phyloP scores from a whole-genome alignment of 2,797 vertebrate species.

The Chaenodraco wilsoni region DNA sequence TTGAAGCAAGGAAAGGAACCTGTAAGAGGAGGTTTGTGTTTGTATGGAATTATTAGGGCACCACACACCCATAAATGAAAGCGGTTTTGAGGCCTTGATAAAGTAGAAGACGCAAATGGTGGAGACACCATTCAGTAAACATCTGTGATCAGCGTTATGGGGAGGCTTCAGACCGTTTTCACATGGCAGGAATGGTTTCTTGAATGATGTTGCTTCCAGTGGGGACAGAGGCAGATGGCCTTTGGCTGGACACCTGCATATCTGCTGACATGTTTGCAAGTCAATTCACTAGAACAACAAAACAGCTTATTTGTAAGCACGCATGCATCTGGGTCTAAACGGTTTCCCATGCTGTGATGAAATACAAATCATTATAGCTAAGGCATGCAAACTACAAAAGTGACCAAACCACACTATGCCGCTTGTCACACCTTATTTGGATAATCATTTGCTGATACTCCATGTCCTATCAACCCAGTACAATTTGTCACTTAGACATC shows the following conservation, averaged over 20 bases:
- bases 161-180: conserved; percentile 10
- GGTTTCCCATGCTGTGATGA: conserved; percentile 11
- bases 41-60: conserved; percentile 66
- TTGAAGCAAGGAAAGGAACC: conserved; percentile 66
- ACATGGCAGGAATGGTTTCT: conserved; percentile 22
- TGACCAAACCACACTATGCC: conserved; percentile 25
- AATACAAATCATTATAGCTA: conserved; percentile 30
- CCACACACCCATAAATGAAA: conserved; percentile 56
- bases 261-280: conserved; percentile 1
- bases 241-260: conserved; percentile 11
- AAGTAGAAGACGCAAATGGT: conserved; percentile 38
- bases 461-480: conserved; percentile 19
- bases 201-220: neutral
- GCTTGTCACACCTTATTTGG: conserved; percentile 50
- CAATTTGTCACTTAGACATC: conserved; percentile 18
- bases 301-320: conserved; percentile 9
- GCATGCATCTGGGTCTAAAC: neutral
- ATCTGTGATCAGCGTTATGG: conserved; percentile 33
- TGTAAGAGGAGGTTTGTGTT: conserved; percentile 65
- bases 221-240: neutral
- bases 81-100: conserved; percentile 26
- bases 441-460: conserved; percentile 45
- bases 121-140: conserved; percentile 14
- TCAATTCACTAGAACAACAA: conserved; percentile 15
- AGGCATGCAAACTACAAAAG: conserved; percentile 33